Conservation (phyloP, 1,140 invertebrate species). For the Periplaneta americana region DNA sequence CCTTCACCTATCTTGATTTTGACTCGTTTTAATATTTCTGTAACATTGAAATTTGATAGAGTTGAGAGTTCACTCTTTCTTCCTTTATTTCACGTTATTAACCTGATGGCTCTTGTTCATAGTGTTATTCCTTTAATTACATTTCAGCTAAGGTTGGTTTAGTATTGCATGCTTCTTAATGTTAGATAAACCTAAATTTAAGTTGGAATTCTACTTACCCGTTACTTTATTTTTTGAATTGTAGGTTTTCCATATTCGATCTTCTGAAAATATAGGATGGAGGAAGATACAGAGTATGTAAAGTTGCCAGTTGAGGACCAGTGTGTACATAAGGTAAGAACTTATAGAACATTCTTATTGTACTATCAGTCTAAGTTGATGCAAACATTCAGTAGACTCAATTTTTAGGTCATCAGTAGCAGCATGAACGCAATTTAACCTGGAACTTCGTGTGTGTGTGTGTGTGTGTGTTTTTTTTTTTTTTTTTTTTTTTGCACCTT, state of each 20-base stretch:
- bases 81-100: no score
- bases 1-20: no score
- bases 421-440: background rate
- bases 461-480: no score
- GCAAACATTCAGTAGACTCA: background rate
- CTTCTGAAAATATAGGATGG: conserved; percentile 45
- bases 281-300: conserved; percentile 86
- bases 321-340: conserved; percentile 78
- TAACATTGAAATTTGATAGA: no score
- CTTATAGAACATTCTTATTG: background rate
- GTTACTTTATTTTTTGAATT: background rate
- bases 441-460: no score
- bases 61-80: no score
- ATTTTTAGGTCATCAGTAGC: background rate
- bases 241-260: background rate
- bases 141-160: background rate
- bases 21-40: no score
- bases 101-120: background rate
- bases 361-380: conserved; percentile 1
- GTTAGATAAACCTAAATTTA: background rate
- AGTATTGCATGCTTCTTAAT: background rate
- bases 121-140: background rate
- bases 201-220: background rate
- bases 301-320: conserved; percentile 89
- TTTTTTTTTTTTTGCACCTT: background rate